Percentiles rank a stretch among this genome's conserved stretches.
phyloP scores from a whole-genome alignment of 2,888 invertebrate genomes.

The Phengaris arion region DNA sequence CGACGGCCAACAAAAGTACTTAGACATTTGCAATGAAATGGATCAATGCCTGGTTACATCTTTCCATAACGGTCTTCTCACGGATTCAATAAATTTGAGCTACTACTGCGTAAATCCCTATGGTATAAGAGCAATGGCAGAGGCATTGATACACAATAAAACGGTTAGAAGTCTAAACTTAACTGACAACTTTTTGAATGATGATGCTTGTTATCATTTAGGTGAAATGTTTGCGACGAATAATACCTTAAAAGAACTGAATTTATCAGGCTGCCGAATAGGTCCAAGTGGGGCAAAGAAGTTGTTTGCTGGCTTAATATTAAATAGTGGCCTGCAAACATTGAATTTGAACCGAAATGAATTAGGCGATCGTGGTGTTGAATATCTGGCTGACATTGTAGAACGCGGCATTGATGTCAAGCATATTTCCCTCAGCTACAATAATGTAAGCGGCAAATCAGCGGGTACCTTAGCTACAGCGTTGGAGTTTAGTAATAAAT shows the following conservation, averaged over 20 bases:
- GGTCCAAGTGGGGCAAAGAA: constrained; percentile 50
- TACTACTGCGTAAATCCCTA: constrained; percentile 60
- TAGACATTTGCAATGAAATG: constrained; percentile 58
- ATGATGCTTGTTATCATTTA: constrained; percentile 62
- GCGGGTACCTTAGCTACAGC: constrained; percentile 48
- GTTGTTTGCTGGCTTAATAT: constrained; percentile 45
- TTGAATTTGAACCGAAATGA: constrained; percentile 55
- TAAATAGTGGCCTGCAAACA: constrained; percentile 46
- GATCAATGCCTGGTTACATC: constrained; percentile 50
- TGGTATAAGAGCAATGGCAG: constrained; percentile 59
- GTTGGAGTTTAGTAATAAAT: constrained; percentile 52
- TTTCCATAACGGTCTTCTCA: constrained; percentile 52
- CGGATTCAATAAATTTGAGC: constrained; percentile 52
- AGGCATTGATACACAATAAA: constrained; percentile 55
- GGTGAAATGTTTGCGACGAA: constrained; percentile 57
- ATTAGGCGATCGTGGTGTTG: constrained; percentile 51
- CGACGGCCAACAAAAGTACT: constrained; percentile 62
- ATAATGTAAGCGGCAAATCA: constrained; percentile 51
- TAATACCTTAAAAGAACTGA: constrained; percentile 49
- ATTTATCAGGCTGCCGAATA: constrained; percentile 60
- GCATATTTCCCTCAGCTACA: constrained; percentile 54
- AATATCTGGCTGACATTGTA: constrained; percentile 48
- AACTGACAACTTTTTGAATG: constrained; percentile 57
- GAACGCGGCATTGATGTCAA: constrained; percentile 47
- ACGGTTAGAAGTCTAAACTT: constrained; percentile 52